These are phyloP conservation scores for Orientallactaga bullata DNA, from an alignment of 2,113 vertebrate species.

Conservation along the genomic window DNA sequence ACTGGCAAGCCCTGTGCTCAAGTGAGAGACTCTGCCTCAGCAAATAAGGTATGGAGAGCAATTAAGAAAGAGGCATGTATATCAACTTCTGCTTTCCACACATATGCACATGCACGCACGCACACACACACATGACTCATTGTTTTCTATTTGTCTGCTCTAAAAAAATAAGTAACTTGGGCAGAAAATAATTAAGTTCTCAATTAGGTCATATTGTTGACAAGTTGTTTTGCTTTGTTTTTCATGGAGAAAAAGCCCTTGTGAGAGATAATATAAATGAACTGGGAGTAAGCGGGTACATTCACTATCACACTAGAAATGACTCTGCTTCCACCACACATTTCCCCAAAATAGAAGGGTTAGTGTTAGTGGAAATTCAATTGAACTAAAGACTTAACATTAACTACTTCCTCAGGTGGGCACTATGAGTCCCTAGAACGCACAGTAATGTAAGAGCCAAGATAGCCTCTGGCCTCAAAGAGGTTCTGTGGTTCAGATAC, in stretches of 20 bases:
- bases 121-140: no score
- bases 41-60: no score
- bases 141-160: neutral
- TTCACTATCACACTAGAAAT: neutral
- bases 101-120: no score
- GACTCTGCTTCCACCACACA: neutral
- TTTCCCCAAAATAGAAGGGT: neutral
- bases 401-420: neutral
- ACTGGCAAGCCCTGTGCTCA: no score
- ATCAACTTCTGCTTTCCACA: no score
- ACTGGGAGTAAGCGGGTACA: neutral
- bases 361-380: neutral
- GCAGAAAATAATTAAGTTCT: conserved; percentile 47
- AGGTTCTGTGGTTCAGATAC: neutral
- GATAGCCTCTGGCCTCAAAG: neutral
- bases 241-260: neutral
- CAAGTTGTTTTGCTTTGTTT: neutral
- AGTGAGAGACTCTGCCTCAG: no score
- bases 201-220: neutral
- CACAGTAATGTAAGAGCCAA: neutral
- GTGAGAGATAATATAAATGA: neutral
- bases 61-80: no score
- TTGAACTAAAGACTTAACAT: neutral
- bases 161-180: conserved; percentile 44
- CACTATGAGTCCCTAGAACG: neutral